Conservation (phyloP, 2,888 invertebrate genomes). For the Bugula neritina region DNA sequence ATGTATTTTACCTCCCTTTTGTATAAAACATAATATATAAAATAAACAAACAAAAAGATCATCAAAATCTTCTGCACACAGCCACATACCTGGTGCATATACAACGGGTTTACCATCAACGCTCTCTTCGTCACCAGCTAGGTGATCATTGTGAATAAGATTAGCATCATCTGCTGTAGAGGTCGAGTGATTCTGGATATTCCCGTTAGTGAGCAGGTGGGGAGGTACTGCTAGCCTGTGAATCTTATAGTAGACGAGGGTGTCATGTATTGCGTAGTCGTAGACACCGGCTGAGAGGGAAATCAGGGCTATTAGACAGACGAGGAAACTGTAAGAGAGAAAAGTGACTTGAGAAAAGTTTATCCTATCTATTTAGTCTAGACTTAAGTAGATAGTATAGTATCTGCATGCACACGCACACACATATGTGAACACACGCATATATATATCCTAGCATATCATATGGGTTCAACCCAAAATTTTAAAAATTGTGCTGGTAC, state of each 20-base stretch:
- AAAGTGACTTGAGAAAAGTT: no score
- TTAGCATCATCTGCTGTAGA: background rate
- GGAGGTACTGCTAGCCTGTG: background rate
- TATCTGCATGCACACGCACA: no score
- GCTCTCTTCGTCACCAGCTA: background rate
- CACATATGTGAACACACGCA: no score
- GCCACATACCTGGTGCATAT: background rate
- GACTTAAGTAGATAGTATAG: no score
- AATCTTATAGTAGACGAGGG: conserved; percentile 1
- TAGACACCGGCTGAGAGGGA: conserved; percentile 1
- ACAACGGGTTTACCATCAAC: background rate
- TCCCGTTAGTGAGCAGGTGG: background rate
- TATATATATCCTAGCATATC: no score
- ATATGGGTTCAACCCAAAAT: no score
- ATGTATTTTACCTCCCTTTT: no score
- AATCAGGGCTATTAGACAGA: background rate
- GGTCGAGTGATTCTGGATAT: background rate
- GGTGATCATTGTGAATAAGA: background rate
- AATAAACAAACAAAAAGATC: no score
- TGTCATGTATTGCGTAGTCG: conserved; percentile 19
- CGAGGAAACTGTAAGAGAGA: background rate
- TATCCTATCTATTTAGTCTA: no score
- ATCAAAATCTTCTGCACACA: no score
- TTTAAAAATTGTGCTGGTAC: no score
- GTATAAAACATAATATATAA: no score